These are phyloP conservation scores for Rutpela maculata DNA, from an alignment of 2,888 invertebrate genomes.

Conservation along the genomic window DNA sequence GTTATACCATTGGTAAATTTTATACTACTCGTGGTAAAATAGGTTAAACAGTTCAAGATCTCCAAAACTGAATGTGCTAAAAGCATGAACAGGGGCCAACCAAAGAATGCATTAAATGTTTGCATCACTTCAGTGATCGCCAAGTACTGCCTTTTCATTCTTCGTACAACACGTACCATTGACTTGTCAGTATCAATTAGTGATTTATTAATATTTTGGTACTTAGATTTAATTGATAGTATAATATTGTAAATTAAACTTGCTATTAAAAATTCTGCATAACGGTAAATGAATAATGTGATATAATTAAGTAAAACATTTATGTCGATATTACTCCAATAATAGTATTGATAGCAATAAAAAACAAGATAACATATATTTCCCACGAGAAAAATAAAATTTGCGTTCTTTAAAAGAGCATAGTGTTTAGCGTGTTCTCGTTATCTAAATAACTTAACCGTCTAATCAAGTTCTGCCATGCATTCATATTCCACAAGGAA, in stretches of 20 bases:
- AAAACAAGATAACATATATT: background rate
- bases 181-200: background rate
- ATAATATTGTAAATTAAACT: background rate
- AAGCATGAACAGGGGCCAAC: background rate
- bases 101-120: slow-evolving; percentile 7
- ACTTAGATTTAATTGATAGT: background rate
- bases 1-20: background rate
- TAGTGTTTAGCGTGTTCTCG: background rate
- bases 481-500: background rate
- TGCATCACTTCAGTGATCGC: background rate
- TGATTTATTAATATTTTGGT: background rate
- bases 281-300: background rate
- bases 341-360: background rate
- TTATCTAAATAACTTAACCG: background rate
- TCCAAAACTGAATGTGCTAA: background rate
- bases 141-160: background rate
- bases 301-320: background rate
- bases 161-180: background rate
- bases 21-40: background rate
- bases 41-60: background rate
- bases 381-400: background rate
- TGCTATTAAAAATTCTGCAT: background rate
- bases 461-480: background rate
- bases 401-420: background rate
- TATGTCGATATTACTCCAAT: background rate